Conservation (phyloP, 2,888 invertebrate genomes). For the Ophion obscuratus region DNA sequence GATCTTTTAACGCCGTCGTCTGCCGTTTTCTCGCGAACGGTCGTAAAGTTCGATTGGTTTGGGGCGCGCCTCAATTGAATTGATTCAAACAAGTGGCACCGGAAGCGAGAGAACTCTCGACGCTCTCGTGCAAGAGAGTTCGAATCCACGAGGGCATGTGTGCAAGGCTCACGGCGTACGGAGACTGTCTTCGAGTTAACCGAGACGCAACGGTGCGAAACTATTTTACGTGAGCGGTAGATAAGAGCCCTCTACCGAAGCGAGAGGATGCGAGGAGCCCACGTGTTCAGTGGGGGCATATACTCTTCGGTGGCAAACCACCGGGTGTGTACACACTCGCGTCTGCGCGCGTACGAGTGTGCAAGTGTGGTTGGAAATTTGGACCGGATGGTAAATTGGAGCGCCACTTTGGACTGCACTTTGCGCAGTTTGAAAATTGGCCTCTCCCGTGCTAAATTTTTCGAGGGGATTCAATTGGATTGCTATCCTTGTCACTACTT, state of each 20-base stretch:
- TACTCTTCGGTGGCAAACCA: conserved; percentile 24
- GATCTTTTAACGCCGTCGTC: neutral
- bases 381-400: neutral
- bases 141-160: conserved; percentile 4
- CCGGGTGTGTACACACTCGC: neutral
- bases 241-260: conserved; percentile 48
- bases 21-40: neutral
- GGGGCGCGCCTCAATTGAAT: conserved; percentile 6
- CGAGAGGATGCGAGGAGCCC: conserved; percentile 30
- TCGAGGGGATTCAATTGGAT: too few relatives aligned
- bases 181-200: conserved; percentile 44
- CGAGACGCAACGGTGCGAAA: conserved; percentile 55
- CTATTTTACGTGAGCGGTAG: conserved; percentile 63
- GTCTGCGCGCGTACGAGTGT: neutral
- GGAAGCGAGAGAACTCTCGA: neutral
- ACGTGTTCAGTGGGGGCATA: conserved; percentile 47
- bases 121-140: neutral
- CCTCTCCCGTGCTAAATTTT: too few relatives aligned
- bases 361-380: conserved; percentile 7
- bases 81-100: conserved; percentile 47
- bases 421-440: neutral
- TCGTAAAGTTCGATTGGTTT: neutral
- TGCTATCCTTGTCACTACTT: too few relatives aligned
- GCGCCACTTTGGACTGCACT: neutral
- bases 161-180: conserved; percentile 28